Percentiles rank a stretch among this genome's conserved stretches.
Evolutionary conservation across 2,113 vertebrate genomes (phyloP).

Genomic region (Rhinoptilus africanus): DNA sequence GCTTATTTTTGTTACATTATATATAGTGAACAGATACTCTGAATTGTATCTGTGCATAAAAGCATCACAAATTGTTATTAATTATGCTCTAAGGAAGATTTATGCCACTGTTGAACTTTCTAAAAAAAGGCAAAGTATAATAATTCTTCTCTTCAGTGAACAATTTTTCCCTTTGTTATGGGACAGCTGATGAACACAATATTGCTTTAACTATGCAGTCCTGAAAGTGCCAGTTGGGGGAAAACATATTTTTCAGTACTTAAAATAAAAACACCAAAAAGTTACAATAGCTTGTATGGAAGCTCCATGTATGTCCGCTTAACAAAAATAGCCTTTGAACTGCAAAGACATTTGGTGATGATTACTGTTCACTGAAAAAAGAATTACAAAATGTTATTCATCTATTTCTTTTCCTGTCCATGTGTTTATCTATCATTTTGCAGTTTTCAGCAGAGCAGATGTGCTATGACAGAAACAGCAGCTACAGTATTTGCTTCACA

Average conservation of each 20-base stretch:
- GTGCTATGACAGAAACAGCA: conserved; percentile 67
- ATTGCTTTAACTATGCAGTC: conserved; percentile 14
- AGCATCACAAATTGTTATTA: conserved; percentile 54
- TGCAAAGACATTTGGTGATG: conserved; percentile 38
- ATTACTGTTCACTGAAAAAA: conserved; percentile 43
- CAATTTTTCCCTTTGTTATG: conserved; percentile 34
- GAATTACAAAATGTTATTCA: conserved; percentile 41
- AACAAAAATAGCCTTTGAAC: conserved; percentile 32
- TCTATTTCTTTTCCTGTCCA: conserved; percentile 48
- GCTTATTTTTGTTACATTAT: conserved; percentile 50
- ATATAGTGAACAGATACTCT: conserved; percentile 1
- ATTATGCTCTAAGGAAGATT: conserved; percentile 43
- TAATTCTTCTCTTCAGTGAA: conserved; percentile 43
- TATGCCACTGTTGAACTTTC: conserved; percentile 27
- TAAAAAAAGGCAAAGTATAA: conserved; percentile 53
- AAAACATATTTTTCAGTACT: background rate
- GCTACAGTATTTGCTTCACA: conserved; percentile 65
- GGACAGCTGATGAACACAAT: conserved; percentile 13
- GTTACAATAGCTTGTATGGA: conserved; percentile 41
- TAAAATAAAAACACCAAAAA: conserved; percentile 24
- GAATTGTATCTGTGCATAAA: conserved; percentile 37
- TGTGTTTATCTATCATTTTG: conserved; percentile 71
- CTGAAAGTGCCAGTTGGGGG: background rate
- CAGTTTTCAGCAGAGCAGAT: conserved; percentile 73
- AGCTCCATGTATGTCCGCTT: conserved; percentile 34